A percentile compares a stretch with the other conserved stretches of the same genome.
These are phyloP conservation scores for Macrochelys suwanniensis DNA, from an alignment of 2,797 vertebrate genomes.

Conservation along the genomic window DNA sequence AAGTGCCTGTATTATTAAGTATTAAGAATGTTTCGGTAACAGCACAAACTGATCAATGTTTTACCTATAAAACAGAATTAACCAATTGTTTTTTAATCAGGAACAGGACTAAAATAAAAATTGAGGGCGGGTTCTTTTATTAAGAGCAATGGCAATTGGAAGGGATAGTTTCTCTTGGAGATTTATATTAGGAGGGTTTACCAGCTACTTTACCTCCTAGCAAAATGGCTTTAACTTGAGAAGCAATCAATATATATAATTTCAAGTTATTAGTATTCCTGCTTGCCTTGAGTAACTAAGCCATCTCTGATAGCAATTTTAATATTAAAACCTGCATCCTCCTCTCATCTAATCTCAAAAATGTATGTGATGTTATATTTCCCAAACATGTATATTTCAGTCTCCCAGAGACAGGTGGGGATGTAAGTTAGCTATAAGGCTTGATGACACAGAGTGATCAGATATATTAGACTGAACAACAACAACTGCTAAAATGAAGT, in stretches of 20 bases:
- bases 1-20: background rate
- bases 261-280: background rate
- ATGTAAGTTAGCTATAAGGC: background rate
- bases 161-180: background rate
- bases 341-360: background rate
- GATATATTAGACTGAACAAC: background rate
- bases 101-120: background rate
- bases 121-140: background rate
- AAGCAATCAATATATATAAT: background rate
- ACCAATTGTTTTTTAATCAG: background rate
- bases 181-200: conserved; percentile 2
- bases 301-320: background rate
- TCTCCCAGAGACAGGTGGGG: background rate
- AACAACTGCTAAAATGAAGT: conserved; percentile 18
- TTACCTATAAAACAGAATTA: conserved; percentile 37
- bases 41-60: background rate
- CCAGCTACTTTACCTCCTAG: background rate
- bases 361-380: background rate
- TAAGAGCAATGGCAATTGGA: background rate
- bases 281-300: background rate
- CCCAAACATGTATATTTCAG: background rate
- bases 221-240: background rate
- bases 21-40: conserved; percentile 7
- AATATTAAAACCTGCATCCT: background rate
- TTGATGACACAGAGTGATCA: background rate